phyloP scores from a whole-genome alignment of 2,888 invertebrate species.

The Dendrolimus pini region DNA sequence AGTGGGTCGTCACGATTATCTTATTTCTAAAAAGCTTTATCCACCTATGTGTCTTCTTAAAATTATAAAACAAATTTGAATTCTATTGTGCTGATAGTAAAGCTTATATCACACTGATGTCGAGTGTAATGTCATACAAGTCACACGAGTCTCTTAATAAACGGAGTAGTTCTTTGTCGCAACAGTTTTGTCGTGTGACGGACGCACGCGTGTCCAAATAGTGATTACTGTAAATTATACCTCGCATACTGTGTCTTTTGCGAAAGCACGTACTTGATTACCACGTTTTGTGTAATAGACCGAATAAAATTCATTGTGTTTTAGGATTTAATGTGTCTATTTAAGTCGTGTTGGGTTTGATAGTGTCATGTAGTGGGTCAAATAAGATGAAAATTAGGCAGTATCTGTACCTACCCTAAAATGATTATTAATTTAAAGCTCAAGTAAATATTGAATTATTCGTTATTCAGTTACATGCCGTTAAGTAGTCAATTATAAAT shows the following conservation, averaged over 20 bases:
- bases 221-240: slow-evolving; percentile 35
- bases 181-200: slow-evolving; percentile 21
- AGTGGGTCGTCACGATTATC: not conserved
- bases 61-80: not conserved
- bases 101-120: not conserved
- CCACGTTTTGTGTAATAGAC: slow-evolving; percentile 10
- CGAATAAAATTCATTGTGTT: not conserved
- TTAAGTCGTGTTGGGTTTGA: not conserved
- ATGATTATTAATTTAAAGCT: no score
- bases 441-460: no score
- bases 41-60: not conserved
- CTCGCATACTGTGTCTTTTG: slow-evolving; percentile 17
- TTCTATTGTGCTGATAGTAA: not conserved
- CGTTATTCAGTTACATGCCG: no score
- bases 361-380: not conserved
- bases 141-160: not conserved
- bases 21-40: not conserved
- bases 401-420: not conserved
- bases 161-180: not conserved
- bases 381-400: not conserved
- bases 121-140: not conserved
- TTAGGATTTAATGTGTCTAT: not conserved
- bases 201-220: slow-evolving; percentile 31
- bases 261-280: slow-evolving; percentile 25
- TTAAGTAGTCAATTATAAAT: no score